These are phyloP conservation scores for Acanthoscelides obtectus DNA, from an alignment of 2,888 invertebrate genomes.

Conservation along the genomic window DNA sequence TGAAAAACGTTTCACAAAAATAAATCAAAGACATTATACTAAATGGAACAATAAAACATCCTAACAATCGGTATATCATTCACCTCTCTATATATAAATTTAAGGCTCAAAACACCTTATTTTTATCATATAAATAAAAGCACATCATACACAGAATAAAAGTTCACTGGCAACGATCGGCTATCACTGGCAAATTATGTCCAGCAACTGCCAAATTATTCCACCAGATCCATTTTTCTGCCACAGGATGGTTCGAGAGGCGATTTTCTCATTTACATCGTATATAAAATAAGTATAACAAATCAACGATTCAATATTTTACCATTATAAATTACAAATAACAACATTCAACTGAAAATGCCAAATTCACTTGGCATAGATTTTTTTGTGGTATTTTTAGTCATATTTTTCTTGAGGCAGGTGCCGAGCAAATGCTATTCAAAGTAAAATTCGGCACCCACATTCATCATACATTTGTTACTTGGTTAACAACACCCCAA, in stretches of 20 bases:
- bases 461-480: slow-evolving; percentile 19
- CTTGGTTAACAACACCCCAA: slow-evolving; percentile 37
- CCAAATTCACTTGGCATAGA: slow-evolving; percentile 17
- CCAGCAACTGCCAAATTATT: neutral
- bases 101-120: slow-evolving; percentile 43
- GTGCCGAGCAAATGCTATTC: slow-evolving; percentile 20
- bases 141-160: slow-evolving; percentile 41
- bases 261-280: slow-evolving; percentile 26
- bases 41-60: slow-evolving; percentile 42
- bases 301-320: slow-evolving; percentile 47
- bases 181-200: slow-evolving; percentile 5
- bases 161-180: slow-evolving; percentile 22
- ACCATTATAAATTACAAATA: slow-evolving; percentile 47
- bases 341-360: slow-evolving; percentile 47
- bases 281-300: slow-evolving; percentile 47
- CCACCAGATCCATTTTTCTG: neutral
- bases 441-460: slow-evolving; percentile 16
- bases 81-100: slow-evolving; percentile 44
- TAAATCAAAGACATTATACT: slow-evolving; percentile 31
- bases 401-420: slow-evolving; percentile 1
- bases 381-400: neutral
- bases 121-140: slow-evolving; percentile 45
- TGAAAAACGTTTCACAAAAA: slow-evolving; percentile 44
- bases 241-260: slow-evolving; percentile 19
- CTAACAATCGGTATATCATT: slow-evolving; percentile 41